These are phyloP conservation scores for Cephalopachus bancanus DNA, from an alignment of 2,797 vertebrate genomes.

Conservation along the genomic window DNA sequence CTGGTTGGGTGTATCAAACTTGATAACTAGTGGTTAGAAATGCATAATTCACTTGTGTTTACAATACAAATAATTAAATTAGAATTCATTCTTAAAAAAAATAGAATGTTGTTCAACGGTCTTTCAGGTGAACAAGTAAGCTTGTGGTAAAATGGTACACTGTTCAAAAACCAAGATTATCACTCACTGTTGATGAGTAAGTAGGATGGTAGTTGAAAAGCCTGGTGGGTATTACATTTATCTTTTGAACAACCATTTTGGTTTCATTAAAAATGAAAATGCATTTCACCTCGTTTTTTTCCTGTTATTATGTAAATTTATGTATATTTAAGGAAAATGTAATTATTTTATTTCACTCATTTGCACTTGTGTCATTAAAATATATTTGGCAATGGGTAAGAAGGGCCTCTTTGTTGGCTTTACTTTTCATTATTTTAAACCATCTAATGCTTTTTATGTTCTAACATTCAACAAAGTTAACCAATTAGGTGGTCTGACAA, in stretches of 20 bases:
- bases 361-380: slow-evolving; percentile 50
- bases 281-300: slow-evolving; percentile 47
- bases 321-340: slow-evolving; percentile 44
- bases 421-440: slow-evolving; percentile 41
- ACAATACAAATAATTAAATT: slow-evolving; percentile 31
- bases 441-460: background rate
- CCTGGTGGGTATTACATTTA: background rate
- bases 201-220: background rate
- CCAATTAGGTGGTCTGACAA: background rate
- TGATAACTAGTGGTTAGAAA: background rate
- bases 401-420: slow-evolving; percentile 7
- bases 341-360: slow-evolving; percentile 66
- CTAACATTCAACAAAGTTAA: background rate
- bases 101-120: background rate
- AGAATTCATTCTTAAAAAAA: slow-evolving; percentile 12
- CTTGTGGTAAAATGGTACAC: background rate
- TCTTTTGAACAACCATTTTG: slow-evolving; percentile 44
- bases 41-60: slow-evolving; percentile 29
- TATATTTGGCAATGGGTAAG: slow-evolving; percentile 48
- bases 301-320: slow-evolving; percentile 54
- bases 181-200: background rate
- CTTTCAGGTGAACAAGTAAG: background rate
- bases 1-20: slow-evolving; percentile 40
- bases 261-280: slow-evolving; percentile 66
- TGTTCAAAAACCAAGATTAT: background rate